These are phyloP conservation scores for Sardinella longiceps DNA, from an alignment of 2,797 vertebrate genomes.

Conservation along the genomic window DNA sequence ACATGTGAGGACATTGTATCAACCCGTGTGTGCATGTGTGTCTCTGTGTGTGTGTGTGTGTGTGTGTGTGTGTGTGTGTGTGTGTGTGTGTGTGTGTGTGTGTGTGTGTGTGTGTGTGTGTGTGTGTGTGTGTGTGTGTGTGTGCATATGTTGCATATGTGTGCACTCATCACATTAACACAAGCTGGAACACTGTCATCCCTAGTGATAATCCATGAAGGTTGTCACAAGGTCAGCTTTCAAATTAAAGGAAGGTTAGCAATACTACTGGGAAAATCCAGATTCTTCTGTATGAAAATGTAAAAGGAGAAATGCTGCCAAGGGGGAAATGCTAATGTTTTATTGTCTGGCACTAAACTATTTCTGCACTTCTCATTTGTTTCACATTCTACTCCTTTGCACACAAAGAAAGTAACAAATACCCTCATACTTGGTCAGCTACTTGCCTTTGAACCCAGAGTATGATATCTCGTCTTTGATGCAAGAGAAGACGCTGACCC, in stretches of 20 bases:
- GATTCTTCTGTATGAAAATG: not conserved
- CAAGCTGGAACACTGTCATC: not conserved
- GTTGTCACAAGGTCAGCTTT: not conserved
- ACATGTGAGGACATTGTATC: no score
- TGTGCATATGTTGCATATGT: not conserved
- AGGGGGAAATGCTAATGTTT: not conserved
- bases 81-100: conserved; percentile 1
- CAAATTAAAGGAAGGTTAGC: conserved; percentile 11
- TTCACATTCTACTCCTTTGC: not conserved
- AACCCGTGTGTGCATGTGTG: not conserved
- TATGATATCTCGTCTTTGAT: not conserved
- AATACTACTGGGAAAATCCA: not conserved
- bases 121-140: not conserved
- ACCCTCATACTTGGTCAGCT: not conserved
- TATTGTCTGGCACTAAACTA: not conserved
- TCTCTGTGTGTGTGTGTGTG: conserved; percentile 22
- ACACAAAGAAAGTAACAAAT: not conserved
- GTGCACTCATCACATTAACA: not conserved
- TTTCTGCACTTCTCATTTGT: not conserved
- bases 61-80: conserved; percentile 15
- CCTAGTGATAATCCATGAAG: conserved; percentile 1
- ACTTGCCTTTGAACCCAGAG: not conserved
- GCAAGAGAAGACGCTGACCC: not conserved
- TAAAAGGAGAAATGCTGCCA: not conserved
- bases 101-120: conserved; percentile 11